Percentiles rank a stretch among this genome's conserved stretches.
Evolutionary conservation across 2,113 vertebrate species (phyloP).

Genomic region (Microtus richardsoni): DNA sequence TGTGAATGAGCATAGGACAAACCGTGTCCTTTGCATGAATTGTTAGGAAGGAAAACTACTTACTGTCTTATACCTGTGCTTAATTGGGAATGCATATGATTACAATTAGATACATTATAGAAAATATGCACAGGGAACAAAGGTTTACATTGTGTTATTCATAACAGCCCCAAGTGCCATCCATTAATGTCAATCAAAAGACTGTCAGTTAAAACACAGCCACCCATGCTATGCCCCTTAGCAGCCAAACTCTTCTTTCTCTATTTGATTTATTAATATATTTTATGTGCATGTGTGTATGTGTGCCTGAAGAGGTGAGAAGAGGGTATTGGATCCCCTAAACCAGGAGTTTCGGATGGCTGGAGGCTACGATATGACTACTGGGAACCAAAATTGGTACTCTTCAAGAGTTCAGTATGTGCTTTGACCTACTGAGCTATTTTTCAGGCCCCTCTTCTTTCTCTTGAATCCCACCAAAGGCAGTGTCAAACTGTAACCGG

Average conservation of each 20-base stretch:
- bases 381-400: not conserved
- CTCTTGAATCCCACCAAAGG: not conserved
- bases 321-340: not conserved
- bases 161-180: not conserved
- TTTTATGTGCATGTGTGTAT: not conserved
- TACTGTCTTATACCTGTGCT: not conserved
- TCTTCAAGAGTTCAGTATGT: not conserved
- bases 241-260: not conserved
- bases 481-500: too few relatives aligned
- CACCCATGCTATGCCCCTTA: not conserved
- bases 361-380: not conserved
- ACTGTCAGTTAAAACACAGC: not conserved
- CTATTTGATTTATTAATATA: not conserved
- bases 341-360: not conserved
- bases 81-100: not conserved
- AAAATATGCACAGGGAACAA: not conserved
- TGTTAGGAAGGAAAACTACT: not conserved
- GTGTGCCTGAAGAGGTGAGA: not conserved
- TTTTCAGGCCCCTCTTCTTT: not conserved
- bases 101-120: not conserved
- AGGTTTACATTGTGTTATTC: not conserved
- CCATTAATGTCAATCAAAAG: not conserved
- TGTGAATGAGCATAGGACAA: not conserved
- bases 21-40: not conserved
- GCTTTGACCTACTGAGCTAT: not conserved